phyloP scores from a whole-genome alignment of 1,140 invertebrate species.

The Scaptomyza hsui region DNA sequence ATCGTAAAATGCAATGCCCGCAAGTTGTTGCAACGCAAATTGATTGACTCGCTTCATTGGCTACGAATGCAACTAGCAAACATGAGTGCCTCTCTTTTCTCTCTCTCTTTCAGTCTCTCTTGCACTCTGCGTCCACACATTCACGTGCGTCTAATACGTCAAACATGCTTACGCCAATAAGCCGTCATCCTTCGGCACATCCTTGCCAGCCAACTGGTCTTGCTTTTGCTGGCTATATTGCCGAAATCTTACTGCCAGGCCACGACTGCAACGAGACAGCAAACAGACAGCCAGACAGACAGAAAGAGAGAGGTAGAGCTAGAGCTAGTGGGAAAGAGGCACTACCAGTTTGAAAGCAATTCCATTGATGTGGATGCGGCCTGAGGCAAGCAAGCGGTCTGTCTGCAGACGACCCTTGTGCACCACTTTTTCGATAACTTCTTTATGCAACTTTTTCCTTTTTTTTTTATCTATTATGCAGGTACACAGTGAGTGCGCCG shows the following conservation, averaged over 20 bases:
- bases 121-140: constrained; percentile 28
- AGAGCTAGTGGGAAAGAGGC: not conserved
- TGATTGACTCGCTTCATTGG: constrained; percentile 71
- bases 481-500: constrained; percentile 38
- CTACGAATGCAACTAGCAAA: constrained; percentile 23
- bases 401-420: constrained; percentile 22
- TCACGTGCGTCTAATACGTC: constrained; percentile 71
- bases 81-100: not conserved
- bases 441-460: constrained; percentile 65
- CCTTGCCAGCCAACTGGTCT: constrained; percentile 14
- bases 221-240: constrained; percentile 29
- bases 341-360: constrained; percentile 54
- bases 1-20: constrained; percentile 8
- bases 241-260: constrained; percentile 70
- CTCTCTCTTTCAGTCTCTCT: not conserved
- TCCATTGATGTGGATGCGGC: constrained; percentile 50
- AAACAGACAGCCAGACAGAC: constrained; percentile 39
- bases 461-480: constrained; percentile 60
- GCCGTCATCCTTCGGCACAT: constrained; percentile 63
- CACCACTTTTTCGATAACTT: constrained; percentile 80
- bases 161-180: constrained; percentile 80
- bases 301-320: constrained; percentile 1
- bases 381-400: constrained; percentile 14
- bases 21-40: constrained; percentile 49
- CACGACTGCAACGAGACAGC: constrained; percentile 51